Evolutionary conservation across 1,140 invertebrate species (phyloP).

Genomic region (Telenomus remus): DNA sequence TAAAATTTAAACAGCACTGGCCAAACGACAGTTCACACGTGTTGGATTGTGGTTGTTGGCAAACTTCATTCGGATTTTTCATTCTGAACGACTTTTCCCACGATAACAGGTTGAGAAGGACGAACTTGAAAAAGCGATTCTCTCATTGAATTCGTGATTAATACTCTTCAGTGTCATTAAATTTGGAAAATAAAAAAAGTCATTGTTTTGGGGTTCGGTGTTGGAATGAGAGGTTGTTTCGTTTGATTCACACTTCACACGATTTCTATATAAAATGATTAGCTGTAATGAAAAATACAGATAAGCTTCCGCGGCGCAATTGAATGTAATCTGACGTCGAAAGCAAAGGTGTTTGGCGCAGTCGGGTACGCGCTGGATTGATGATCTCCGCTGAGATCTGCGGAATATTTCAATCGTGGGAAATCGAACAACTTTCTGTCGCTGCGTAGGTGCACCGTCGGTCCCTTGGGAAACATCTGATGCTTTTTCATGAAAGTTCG

Average conservation of each 20-base stretch:
- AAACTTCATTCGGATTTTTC: too few species aligned
- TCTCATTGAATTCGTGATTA: too few species aligned
- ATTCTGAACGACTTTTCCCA: too few species aligned
- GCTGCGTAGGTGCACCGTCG: slow-evolving; percentile 49
- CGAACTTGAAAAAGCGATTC: too few species aligned
- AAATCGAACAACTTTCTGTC: slow-evolving; percentile 60
- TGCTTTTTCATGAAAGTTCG: slow-evolving; percentile 20
- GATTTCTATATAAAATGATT: slow-evolving; percentile 54
- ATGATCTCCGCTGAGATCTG: slow-evolving; percentile 46
- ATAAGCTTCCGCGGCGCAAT: slow-evolving; percentile 40
- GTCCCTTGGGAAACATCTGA: slow-evolving; percentile 41
- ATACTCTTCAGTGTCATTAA: background rate
- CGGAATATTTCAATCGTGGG: slow-evolving; percentile 58
- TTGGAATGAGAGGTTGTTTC: too few species aligned
- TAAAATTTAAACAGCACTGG: slow-evolving; percentile 6
- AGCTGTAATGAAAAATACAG: slow-evolving; percentile 32
- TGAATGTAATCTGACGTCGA: slow-evolving; percentile 46
- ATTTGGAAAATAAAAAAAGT: background rate
- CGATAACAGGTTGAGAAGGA: too few species aligned
- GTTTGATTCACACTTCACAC: slow-evolving; percentile 35
- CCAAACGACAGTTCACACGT: slow-evolving; percentile 22
- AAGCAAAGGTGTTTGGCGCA: slow-evolving; percentile 46
- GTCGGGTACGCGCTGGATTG: slow-evolving; percentile 43
- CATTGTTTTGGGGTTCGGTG: background rate
- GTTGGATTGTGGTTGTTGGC: too few species aligned